phyloP scores from a whole-genome alignment of 2,888 invertebrate genomes.

The Portevinia maculata region DNA sequence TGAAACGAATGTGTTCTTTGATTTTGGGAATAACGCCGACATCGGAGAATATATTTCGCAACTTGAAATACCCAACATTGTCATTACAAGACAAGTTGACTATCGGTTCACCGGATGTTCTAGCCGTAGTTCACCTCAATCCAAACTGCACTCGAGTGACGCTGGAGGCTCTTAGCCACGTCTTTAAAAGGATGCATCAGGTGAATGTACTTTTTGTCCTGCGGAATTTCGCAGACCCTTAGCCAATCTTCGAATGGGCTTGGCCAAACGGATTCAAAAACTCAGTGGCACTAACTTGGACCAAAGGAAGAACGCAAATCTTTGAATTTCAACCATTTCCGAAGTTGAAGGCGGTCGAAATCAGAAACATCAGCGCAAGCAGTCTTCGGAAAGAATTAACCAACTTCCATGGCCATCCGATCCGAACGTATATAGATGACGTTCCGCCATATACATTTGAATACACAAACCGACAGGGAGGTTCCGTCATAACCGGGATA shows the following conservation, averaged over 20 bases:
- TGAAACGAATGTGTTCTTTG: conserved; percentile 1
- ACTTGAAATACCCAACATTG: not conserved
- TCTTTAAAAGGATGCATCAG: not conserved
- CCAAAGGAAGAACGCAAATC: not conserved
- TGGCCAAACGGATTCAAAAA: conserved; percentile 4
- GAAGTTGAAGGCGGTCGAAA: not conserved
- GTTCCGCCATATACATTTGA: not conserved
- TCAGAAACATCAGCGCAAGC: not conserved
- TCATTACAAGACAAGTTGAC: not conserved
- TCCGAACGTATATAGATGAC: not conserved
- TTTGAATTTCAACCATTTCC: conserved; percentile 2
- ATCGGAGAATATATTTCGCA: not conserved
- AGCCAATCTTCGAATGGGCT: not conserved
- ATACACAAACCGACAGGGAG: not conserved
- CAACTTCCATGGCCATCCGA: not conserved
- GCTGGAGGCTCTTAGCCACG: not conserved
- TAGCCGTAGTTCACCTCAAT: not conserved
- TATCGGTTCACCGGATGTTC: not conserved
- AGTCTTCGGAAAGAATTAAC: not conserved
- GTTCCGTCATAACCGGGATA: not conserved
- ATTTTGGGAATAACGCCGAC: not conserved
- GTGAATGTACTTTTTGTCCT: conserved; percentile 5
- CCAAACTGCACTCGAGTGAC: not conserved
- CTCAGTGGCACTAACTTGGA: not conserved
- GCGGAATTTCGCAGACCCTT: not conserved